Evolutionary conservation across 2,888 invertebrate genomes (phyloP).

Genomic region (Caenorhabditis angaria): DNA sequence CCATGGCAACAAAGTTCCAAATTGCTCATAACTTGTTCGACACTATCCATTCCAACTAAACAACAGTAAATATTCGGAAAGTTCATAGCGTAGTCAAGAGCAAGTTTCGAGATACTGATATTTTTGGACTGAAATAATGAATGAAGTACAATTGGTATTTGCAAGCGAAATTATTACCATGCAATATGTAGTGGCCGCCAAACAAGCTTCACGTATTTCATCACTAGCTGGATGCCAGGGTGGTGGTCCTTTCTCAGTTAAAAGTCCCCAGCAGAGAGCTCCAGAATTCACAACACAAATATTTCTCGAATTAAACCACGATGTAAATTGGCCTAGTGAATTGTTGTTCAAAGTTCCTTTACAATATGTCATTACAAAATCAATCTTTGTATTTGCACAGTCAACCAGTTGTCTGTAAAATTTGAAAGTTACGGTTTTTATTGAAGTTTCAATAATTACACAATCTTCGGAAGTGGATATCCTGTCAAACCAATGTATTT

Average conservation of each 20-base stretch:
- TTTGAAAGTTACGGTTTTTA: not conserved
- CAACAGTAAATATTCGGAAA: conserved; percentile 58
- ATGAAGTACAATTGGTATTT: too few relatives aligned
- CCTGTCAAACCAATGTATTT: conserved; percentile 85
- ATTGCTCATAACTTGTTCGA: conserved; percentile 45
- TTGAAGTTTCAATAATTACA: conserved; percentile 76
- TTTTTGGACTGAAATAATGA: conserved; percentile 56
- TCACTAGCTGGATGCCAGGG: conserved; percentile 85
- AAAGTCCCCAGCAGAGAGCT: conserved; percentile 83
- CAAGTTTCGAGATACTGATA: conserved; percentile 58
- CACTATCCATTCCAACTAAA: conserved; percentile 59
- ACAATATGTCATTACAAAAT: conserved; percentile 82
- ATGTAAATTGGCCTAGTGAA: conserved; percentile 80
- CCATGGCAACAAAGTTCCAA: conserved; percentile 33
- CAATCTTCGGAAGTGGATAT: conserved; percentile 83
- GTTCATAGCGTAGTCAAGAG: conserved; percentile 61
- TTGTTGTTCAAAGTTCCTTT: conserved; percentile 85
- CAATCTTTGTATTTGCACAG: conserved; percentile 78
- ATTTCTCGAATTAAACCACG: conserved; percentile 81
- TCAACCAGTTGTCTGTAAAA: conserved; percentile 67
- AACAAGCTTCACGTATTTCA: conserved; percentile 73
- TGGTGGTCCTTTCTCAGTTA: conserved; percentile 81
- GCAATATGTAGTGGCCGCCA: conserved; percentile 51
- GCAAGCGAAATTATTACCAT: conserved; percentile 25
- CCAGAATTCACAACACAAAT: conserved; percentile 87